Evolutionary conservation across 2,113 vertebrate species (phyloP).

Genomic region (Hyperoodon ampullatus): DNA sequence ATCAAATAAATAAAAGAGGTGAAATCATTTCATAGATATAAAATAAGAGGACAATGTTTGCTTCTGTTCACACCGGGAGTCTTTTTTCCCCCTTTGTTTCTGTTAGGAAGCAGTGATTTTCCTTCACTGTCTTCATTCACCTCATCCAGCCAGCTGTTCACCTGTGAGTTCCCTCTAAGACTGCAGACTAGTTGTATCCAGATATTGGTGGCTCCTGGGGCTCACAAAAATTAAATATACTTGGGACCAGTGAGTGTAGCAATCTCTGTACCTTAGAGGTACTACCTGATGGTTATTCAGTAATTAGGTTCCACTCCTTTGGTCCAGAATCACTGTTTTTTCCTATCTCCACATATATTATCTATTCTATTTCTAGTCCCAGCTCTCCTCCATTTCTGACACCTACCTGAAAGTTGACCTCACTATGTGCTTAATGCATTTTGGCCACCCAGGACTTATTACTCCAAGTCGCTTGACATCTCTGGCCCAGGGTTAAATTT

Average conservation of each 20-base stretch:
- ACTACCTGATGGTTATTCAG: not conserved
- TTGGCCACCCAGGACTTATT: not conserved
- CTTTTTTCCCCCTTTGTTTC: not conserved
- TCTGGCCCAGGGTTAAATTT: not conserved
- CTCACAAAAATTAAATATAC: not conserved
- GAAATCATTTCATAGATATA: not conserved
- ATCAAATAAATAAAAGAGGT: slow-evolving; percentile 7
- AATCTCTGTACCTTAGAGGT: not conserved
- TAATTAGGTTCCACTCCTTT: not conserved
- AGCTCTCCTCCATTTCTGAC: not conserved
- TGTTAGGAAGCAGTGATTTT: not conserved
- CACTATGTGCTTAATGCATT: not conserved
- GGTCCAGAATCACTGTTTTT: not conserved
- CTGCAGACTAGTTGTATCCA: not conserved
- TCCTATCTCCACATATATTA: not conserved
- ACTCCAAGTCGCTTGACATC: not conserved
- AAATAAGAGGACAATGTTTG: not conserved
- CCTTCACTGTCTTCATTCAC: not conserved
- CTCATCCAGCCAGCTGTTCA: not conserved
- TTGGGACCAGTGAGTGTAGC: not conserved
- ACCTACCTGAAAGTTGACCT: not conserved
- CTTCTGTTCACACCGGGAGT: not conserved
- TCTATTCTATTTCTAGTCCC: not conserved
- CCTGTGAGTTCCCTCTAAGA: not conserved
- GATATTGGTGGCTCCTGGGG: not conserved